A percentile compares a stretch with the other conserved stretches of the same genome.
phyloP scores from a whole-genome alignment of 2,797 vertebrate genomes.

The Pempheris klunzingeri region DNA sequence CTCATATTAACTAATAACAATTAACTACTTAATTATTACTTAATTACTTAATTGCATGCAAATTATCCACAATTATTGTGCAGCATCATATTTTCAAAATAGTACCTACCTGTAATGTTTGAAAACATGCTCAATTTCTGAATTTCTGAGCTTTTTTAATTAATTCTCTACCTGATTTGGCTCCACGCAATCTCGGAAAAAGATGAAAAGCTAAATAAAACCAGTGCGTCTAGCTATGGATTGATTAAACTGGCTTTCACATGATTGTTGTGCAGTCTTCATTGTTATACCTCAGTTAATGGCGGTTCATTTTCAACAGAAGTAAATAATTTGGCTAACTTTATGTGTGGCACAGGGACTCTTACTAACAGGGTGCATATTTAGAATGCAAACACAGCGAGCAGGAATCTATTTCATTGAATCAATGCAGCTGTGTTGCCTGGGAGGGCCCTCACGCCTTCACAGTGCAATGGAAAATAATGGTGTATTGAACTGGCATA shows the following conservation, averaged over 20 bases:
- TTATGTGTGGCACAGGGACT: conserved; percentile 15
- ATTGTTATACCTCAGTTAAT: conserved; percentile 1
- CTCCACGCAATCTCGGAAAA: neutral
- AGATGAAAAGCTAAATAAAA: conserved; percentile 1
- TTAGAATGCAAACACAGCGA: conserved; percentile 43
- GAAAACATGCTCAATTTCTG: neutral
- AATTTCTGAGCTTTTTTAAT: neutral
- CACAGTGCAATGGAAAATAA: conserved; percentile 51
- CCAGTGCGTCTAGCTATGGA: neutral
- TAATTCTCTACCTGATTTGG: neutral
- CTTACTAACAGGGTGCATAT: conserved; percentile 15
- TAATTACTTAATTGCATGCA: neutral
- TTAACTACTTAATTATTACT: neutral
- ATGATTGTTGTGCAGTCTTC: neutral
- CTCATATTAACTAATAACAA: neutral
- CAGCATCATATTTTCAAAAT: neutral
- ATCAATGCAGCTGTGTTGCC: conserved; percentile 45
- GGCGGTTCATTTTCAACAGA: neutral
- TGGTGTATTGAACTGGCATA: conserved; percentile 56
- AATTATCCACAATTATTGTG: neutral
- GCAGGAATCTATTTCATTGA: conserved; percentile 51
- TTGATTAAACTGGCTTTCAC: neutral
- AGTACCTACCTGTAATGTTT: neutral
- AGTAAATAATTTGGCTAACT: conserved; percentile 12
- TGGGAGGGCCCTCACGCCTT: conserved; percentile 32